Evolutionary conservation across 1,140 invertebrate genomes (phyloP), one percentile per base, ranked within the genome.

Genomic region (Drosophila melanogaster): DNA sequence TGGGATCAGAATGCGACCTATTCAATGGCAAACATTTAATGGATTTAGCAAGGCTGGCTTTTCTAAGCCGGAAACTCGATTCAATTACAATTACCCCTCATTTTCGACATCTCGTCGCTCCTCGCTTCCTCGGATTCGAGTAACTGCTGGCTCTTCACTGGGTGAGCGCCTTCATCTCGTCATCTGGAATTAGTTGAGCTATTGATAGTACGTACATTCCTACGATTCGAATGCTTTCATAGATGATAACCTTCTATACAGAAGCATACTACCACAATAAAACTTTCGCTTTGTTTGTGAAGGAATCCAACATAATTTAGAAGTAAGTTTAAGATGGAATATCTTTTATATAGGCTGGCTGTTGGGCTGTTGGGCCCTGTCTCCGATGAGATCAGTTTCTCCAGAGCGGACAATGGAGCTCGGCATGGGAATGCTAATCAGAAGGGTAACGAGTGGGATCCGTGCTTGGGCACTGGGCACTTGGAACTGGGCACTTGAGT

Each of bases 1-100:
- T 30, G 90, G 90, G 46, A 92, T 77, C 55, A 85, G 73, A 76
- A 92, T 91, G 71, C 91, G 83, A 50, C 92, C 84, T 87, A 22
- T 38, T 56, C 17, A 69, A 14, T 7, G 56, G 15, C 41, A 56
- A 56, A 35, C 22, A 70, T 11, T 24, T 40, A 47, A 35, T 26
- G 7, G 44, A 50, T 43, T 61, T 53, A 53, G 58, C 35, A 60
- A 17, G 43, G 35, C 72, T 53, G 11, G 14, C 33, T 65, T 12
- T 12, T 24, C 17, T 47, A 26, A n/a, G 5, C 11, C 14, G 43
- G 5, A n/a, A 10, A 17, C 46, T 46, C 4, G 40, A 14, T 54
- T 41, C 44, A 24, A 22, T 22, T 3, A 22, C 19, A 22, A 40
- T 59, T 79, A 87, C 84, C 84, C 87, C 84, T 80, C 61, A 89